Evolutionary conservation across 2,888 invertebrate genomes (phyloP).

Genomic region (Ectobius pallidus): DNA sequence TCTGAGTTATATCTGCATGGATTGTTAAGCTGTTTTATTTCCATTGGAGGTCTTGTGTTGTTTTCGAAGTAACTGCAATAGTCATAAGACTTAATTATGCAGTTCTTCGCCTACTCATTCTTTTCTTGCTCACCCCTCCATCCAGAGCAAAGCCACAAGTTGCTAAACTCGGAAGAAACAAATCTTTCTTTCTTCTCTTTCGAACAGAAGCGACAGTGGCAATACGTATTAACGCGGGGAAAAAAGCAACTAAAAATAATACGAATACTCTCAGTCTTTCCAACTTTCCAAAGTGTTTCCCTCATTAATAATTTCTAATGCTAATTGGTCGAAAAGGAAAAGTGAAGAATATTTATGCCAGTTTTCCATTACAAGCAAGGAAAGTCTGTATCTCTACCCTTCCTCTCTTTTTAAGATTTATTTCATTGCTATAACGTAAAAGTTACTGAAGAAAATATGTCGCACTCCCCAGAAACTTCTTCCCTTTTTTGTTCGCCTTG

Average conservation of each 20-base stretch:
- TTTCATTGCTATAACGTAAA: conserved; percentile 32
- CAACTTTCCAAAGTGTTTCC: conserved; percentile 35
- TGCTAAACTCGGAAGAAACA: conserved; percentile 21
- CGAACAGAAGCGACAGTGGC: too few relatives aligned
- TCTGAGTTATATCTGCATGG: too few relatives aligned
- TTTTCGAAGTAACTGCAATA: neutral
- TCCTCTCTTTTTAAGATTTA: conserved; percentile 26
- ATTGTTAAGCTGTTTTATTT: too few relatives aligned
- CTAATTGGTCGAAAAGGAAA: conserved; percentile 36
- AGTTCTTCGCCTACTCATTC: conserved; percentile 3
- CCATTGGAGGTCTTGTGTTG: too few relatives aligned
- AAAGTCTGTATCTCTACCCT: neutral
- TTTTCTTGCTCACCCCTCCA: too few relatives aligned
- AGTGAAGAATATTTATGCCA: conserved; percentile 32
- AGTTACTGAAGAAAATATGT: conserved; percentile 22
- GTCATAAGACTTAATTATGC: conserved; percentile 15
- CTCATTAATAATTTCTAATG: conserved; percentile 41
- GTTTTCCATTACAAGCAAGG: conserved; percentile 34
- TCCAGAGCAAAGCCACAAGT: conserved; percentile 4
- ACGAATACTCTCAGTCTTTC: conserved; percentile 32
- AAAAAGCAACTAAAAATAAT: conserved; percentile 39
- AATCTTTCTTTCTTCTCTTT: neutral
- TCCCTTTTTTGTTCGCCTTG: neutral
- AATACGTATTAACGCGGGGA: conserved; percentile 24
- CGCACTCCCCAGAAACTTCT: conserved; percentile 9